Evolutionary conservation across 1,140 invertebrate genomes (phyloP).

Genomic region (Zaprionus africanus): DNA sequence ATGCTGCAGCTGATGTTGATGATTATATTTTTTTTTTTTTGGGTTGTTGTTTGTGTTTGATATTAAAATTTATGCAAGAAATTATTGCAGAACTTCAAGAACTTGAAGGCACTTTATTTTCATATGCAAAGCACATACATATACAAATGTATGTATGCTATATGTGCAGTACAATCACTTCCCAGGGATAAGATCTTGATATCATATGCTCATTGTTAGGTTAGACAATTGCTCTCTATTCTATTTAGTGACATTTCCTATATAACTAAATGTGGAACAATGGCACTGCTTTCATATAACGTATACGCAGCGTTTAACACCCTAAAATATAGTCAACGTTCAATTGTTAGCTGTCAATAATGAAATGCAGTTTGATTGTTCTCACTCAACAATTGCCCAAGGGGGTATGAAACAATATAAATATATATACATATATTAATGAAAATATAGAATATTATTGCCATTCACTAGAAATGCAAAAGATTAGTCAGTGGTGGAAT

Average conservation of each 20-base stretch:
- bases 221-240: neutral
- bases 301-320: constrained; percentile 20
- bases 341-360: neutral
- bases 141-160: no score
- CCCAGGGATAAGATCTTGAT: no score
- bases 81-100: neutral
- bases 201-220: no score
- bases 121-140: constrained; percentile 38
- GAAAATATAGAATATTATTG: neutral
- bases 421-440: no score
- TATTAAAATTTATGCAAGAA: constrained; percentile 15
- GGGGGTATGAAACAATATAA: no score
- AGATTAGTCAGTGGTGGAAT: neutral
- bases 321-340: neutral
- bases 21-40: neutral
- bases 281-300: neutral
- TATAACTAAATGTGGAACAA: neutral
- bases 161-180: no score
- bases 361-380: neutral
- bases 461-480: no score
- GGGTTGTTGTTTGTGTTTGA: neutral
- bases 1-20: constrained; percentile 5
- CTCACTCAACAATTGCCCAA: no score
- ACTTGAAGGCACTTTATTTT: constrained; percentile 30
- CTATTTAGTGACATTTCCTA: neutral